These are phyloP conservation scores for Drosophila koepferae DNA, from an alignment of 2,888 invertebrate species.

Conservation along the genomic window DNA sequence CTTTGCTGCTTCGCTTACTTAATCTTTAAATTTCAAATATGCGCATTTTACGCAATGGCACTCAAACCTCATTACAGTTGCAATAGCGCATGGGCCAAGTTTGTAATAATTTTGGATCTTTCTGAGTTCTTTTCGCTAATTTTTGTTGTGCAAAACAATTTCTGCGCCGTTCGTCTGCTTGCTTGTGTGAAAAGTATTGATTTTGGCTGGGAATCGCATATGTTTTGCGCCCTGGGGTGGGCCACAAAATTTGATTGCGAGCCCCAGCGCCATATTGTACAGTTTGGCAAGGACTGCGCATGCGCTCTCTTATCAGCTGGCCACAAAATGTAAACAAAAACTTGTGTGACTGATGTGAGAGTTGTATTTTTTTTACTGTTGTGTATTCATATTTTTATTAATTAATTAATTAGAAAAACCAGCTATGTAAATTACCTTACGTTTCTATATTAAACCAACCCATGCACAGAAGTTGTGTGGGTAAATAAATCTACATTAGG, in stretches of 20 bases:
- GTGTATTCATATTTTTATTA: background rate
- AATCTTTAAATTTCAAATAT: background rate
- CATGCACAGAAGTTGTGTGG: background rate
- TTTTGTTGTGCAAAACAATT: conserved; percentile 18
- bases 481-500: no score
- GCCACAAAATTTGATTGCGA: conserved; percentile 14
- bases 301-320: conserved; percentile 69
- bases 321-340: conserved; percentile 54
- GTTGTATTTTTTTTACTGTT: background rate
- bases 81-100: background rate
- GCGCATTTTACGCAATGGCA: conserved; percentile 29
- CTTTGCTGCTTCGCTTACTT: background rate
- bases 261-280: conserved; percentile 45
- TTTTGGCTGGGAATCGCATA: conserved; percentile 72
- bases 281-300: conserved; percentile 66
- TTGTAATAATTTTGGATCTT: background rate
- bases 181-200: conserved; percentile 70
- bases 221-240: conserved; percentile 58
- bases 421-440: background rate
- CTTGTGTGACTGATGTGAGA: background rate
- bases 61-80: conserved; percentile 35
- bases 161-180: conserved; percentile 29
- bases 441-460: no score
- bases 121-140: background rate
- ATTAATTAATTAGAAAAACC: background rate